Evolutionary conservation across 2,888 invertebrate genomes (phyloP), one percentile per base, ranked within the genome.

Genomic region (Epistrophella euchroma): DNA sequence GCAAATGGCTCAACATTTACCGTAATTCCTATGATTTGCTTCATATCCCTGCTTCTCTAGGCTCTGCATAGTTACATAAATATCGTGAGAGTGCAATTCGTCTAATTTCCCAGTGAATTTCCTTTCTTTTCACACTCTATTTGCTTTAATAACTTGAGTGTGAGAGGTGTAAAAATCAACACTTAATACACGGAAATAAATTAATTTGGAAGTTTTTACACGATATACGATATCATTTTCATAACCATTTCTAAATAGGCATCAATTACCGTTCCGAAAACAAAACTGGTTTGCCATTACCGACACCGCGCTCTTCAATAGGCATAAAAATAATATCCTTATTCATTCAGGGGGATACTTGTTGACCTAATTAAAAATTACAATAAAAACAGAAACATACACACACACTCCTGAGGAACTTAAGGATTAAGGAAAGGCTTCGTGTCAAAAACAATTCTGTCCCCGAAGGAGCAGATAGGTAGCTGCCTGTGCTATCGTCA

Each of bases 331-430:
- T 78, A 73, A 80, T 78, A 71, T 75, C 71, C 62, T 52, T 75
- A 79, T 75, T 55, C 79, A 75, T 68, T 79, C 80, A 84, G 76
- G 84, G 45, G 79, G 64, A 84, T 75, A 75, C 80, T 85, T 75
- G 71, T 80, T 85, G 84, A 80, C 84, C 84, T 85, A 85, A 85
- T 85, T 85, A 76, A 64, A 79, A 52, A 37, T 15, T 15, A 47
- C 58, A 71, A 52, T 32, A 70, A 47, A 68, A 15, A 56, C 40
- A 66, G 9, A 70, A 5, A 60, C 5, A n/a, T n/a, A 37, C 15
- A 60, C 10, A 40, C 37, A 64, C 28, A 19, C 7, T 4, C 13
- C 13, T 22, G 11, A 35, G 60, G 11, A 19, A 50, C 50, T 50
- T 6, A 50, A 74, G 70, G 74, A 74, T 78, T 64, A 40, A 58